Base-by-base conservation (phyloP, 2,888 invertebrate genomes). In the Cheilosia urbana region DNA sequence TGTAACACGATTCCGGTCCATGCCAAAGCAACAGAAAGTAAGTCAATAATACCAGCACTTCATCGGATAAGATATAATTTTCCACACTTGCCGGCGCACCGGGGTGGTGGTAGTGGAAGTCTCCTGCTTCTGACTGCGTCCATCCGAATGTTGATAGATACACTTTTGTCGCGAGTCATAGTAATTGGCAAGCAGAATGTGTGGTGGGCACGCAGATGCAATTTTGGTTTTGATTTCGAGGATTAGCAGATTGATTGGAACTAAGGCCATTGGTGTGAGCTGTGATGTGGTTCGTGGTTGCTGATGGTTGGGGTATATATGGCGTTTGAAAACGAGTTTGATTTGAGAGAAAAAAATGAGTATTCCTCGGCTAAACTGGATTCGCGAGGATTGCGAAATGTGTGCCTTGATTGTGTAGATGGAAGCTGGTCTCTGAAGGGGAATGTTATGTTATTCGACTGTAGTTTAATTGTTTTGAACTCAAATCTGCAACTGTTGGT, bases 371-470 rank as follows among this genome's bases (percentile, higher is more conserved):
- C 13, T 11, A 66, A 80, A 80, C 80, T 66, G 53, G 80, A 80
- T 73, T 17, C 21, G 9, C 9, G 19, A 40, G 69, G 75, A 63
- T 81, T 84, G 65, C 51, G 58, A 68, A 79, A 84, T 37, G 21
- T 73, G 69, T 58, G 79, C 84, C 84, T 84, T 84, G 84, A 76
- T 80, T 84, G 75, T 53, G 30, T 30, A 9, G 30, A 30, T 30
- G 30, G 30, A 9, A 30, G 57, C 57, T 68, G 11, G 40, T 60
- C 81, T 72, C 72, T 85, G 85, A 85, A 85, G 85, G 80, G 85
- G 80, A 85, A 85, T 85, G 80, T 76, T 80, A 76, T 27, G 76
- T 72, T 80, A 76, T 27, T 42, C 73, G 71, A 66, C 66, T 80
- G 65, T 60, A 24, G 60, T 37, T 68, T 40, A 71, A 71, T 84